A percentile compares a stretch with the other conserved stretches of the same genome.
phyloP scores from a whole-genome alignment of 2,113 vertebrate species.

The Cercocebus atys region DNA sequence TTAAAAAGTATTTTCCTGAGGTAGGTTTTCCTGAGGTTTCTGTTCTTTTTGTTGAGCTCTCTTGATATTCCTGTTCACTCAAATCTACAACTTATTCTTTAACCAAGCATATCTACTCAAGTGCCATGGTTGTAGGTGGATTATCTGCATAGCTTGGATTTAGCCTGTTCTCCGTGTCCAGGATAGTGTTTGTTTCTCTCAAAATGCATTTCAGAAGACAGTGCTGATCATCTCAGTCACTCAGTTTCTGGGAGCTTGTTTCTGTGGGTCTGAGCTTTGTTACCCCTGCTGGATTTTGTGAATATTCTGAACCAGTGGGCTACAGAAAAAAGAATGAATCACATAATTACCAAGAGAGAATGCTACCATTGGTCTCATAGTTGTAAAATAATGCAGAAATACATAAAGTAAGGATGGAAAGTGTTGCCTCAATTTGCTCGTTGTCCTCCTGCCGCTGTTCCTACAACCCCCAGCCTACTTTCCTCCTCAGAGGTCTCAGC shows the following conservation, averaged over 20 bases:
- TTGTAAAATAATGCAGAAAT: background rate
- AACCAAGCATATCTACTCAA: background rate
- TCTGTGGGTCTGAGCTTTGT: background rate
- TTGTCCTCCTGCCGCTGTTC: too few relatives aligned
- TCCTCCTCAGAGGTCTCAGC: background rate
- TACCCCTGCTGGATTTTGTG: background rate
- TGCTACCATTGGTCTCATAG: background rate
- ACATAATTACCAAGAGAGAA: background rate
- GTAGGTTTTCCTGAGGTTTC: background rate
- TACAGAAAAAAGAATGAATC: background rate
- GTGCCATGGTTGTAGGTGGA: accelerated
- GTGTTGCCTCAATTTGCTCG: background rate
- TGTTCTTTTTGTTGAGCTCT: background rate
- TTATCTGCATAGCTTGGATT: too few relatives aligned
- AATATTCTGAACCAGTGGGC: background rate
- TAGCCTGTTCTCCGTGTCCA: background rate
- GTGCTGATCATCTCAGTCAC: background rate
- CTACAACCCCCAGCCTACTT: too few relatives aligned
- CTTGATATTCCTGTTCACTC: background rate
- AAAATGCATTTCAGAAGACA: background rate
- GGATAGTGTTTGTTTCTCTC: background rate
- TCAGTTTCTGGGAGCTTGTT: too few relatives aligned
- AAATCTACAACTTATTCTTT: background rate
- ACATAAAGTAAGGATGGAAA: background rate
- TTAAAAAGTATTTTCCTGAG: background rate